A percentile compares a stretch with the other conserved stretches of the same genome.
Evolutionary conservation across 1,140 invertebrate species (phyloP).

Genomic region (Phymorhynchus buccinoides): DNA sequence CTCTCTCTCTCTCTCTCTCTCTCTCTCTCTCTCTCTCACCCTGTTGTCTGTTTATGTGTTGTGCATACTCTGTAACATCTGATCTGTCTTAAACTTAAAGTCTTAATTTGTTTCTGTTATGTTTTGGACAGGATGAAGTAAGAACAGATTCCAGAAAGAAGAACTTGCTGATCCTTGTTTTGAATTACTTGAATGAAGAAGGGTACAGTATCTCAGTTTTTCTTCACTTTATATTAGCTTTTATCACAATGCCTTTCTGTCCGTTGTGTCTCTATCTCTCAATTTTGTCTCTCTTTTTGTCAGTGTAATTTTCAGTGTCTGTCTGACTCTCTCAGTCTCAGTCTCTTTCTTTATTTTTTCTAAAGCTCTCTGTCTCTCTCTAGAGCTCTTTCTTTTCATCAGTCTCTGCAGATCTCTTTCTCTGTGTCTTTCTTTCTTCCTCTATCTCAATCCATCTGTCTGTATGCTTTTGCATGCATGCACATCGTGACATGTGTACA

Average conservation of each 20-base stretch:
- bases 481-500: too few relatives aligned
- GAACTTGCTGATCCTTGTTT: slow-evolving; percentile 84
- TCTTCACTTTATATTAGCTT: background rate
- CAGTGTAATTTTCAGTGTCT: too few relatives aligned
- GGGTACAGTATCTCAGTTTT: slow-evolving; percentile 75
- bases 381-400: background rate
- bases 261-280: too few relatives aligned
- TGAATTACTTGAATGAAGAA: slow-evolving; percentile 84
- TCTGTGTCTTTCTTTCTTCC: background rate
- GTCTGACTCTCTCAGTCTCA: background rate
- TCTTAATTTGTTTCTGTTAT: background rate
- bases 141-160: slow-evolving; percentile 80
- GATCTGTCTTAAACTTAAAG: too few relatives aligned
- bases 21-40: too few relatives aligned
- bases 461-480: too few relatives aligned
- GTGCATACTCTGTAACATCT: background rate
- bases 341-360: background rate
- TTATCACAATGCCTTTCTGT: background rate
- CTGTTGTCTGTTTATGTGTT: too few relatives aligned
- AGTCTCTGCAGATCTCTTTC: background rate
- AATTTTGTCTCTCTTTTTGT: background rate
- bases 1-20: background rate
- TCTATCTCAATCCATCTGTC: background rate
- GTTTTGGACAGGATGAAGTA: slow-evolving; percentile 72
- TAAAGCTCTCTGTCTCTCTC: background rate